Base-by-base conservation (phyloP, 2,888 invertebrate species). In the Bhutanitis thaidina region DNA sequence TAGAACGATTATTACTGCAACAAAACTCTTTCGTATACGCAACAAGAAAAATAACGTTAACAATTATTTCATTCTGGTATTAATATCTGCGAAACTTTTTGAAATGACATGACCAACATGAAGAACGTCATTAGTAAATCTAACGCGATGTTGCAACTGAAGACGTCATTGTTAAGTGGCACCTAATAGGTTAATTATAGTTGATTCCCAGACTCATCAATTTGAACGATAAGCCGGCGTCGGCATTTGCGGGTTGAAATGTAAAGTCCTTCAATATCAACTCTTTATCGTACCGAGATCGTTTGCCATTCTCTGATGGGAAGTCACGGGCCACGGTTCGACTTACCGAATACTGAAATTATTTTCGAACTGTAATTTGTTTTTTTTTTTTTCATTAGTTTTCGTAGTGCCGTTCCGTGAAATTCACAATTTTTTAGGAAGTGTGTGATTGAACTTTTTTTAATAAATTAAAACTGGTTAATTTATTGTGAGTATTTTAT, bases 261-360 rank as follows among this genome's bases (percentile, higher is more conserved):
- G 36, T 12, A 20, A 30, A 49, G 48, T 49, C 30, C 37, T 47
- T 34, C 52, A 37, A 46, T 46, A 41, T 25, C 14, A 46, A 36
- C 36, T 43, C 36, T 36, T 43, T 38, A 44, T 37, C 46, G 50
- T 20, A 27, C 25, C 25, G 36, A 41, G 37, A 37, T 52, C 41
- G 30, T 32, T 30, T 29, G 52, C 52, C 52, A 52, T 52, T 52
- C 52, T 46, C 52, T 47, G 46, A 25, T 32, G 35, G 46, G 25
- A 43, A 30, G 51, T 46, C 46, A 27, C 37, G 25, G 46, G 36
- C 37, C 36, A 14, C 52, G 52, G 52, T 52, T 35, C 45, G 13
- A 41, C 25, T 37, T 10, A 14, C 13, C 14, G 15, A 43, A 39
- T 43, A 30, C 29, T 36, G 20, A 38, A 35, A 35, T 38, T 37